A percentile compares a stretch with the other conserved stretches of the same genome.
phyloP scores from a whole-genome alignment of 2,113 vertebrate genomes.

The Gymnorhina tibicen region DNA sequence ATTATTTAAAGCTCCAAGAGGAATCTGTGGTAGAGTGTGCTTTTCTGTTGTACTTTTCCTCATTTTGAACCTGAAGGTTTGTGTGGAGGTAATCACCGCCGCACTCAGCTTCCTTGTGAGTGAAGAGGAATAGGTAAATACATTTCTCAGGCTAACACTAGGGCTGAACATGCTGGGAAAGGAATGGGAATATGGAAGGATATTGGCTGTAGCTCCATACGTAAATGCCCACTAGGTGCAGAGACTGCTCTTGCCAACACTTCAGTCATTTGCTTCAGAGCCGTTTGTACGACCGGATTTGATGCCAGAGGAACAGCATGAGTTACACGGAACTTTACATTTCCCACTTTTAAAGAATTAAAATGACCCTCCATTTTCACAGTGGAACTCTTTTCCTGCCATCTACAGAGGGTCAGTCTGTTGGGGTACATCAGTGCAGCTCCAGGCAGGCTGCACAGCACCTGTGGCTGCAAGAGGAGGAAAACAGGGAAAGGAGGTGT shows the following conservation, averaged over 20 bases:
- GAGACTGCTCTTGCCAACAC: not conserved
- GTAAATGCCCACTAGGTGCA: not conserved
- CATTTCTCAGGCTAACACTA: not conserved
- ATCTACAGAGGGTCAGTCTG: not conserved
- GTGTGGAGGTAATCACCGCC: not conserved
- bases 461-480: not conserved
- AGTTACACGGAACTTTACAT: not conserved
- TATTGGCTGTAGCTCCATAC: not conserved
- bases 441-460: not conserved
- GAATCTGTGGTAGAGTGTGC: not conserved
- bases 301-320: not conserved
- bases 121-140: not conserved
- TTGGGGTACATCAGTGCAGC: not conserved
- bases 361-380: not conserved
- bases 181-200: not conserved
- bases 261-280: not conserved
- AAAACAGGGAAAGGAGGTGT: rapidly evolving
- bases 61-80: not conserved
- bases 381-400: not conserved
- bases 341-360: not conserved
- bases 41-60: not conserved
- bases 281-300: not conserved
- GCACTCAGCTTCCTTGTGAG: not conserved
- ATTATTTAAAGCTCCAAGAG: not conserved
- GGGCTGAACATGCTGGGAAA: not conserved